phyloP scores from a whole-genome alignment of 2,888 invertebrate species.

The Oithona nana region DNA sequence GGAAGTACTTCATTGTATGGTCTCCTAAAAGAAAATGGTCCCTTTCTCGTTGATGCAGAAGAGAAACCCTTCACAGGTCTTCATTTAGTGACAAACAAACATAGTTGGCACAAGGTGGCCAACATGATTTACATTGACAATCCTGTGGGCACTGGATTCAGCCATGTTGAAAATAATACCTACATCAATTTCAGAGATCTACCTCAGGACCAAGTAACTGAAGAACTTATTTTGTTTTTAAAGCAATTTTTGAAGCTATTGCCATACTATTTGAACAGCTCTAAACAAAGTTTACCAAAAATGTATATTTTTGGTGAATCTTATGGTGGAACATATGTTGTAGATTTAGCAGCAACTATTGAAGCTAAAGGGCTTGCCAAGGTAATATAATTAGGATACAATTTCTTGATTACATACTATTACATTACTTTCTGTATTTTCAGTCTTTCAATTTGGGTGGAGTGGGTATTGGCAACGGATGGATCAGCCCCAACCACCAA shows the following conservation, averaged over 20 bases:
- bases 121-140: slow-evolving; percentile 14
- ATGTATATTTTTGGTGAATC: slow-evolving; percentile 7
- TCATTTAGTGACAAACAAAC: not conserved
- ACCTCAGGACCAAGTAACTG: not conserved
- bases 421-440: too few species aligned
- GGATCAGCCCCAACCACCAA: too few species aligned
- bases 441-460: too few species aligned
- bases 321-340: slow-evolving; percentile 8
- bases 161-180: not conserved
- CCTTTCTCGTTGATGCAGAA: not conserved
- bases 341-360: not conserved
- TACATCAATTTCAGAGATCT: too few species aligned
- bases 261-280: not conserved
- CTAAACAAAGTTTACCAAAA: slow-evolving; percentile 16
- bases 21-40: slow-evolving; percentile 6
- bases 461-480: too few species aligned
- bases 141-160: slow-evolving; percentile 10
- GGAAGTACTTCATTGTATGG: slow-evolving; percentile 8
- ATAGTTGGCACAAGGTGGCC: not conserved
- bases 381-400: too few species aligned
- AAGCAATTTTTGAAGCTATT: not conserved
- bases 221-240: not conserved
- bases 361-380: too few species aligned
- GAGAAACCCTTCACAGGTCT: not conserved
- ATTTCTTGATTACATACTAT: too few species aligned